Base-by-base conservation (phyloP, 2,797 vertebrate species). In the Sebastes iracundus region DNA sequence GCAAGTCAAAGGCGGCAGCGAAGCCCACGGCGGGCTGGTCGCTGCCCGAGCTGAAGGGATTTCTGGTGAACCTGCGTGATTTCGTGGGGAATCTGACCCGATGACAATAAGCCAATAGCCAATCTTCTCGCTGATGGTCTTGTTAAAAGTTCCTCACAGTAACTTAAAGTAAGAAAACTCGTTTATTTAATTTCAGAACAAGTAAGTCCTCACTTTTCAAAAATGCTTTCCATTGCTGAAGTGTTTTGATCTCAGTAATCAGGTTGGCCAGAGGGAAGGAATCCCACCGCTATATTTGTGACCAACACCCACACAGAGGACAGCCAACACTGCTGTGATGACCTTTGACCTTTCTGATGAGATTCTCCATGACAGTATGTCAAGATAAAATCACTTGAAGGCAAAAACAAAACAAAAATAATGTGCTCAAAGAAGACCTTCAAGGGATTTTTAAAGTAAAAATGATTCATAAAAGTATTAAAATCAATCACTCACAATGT, bases 241-340 rank as follows among this genome's bases (percentile, higher is more conserved):
- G 73, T 60, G 83, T 86, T 79, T 75, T 80, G 81, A 80, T 82
- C 63, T 73, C 63, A 35, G 75, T 71, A 74, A 71, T 86, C 78
- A 32, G 68, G 75, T 38, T 76, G 76, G 58, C 70, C 33, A 30
- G 58, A 81, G 53, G 33, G 46, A 74, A 72, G 71, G 82, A 82
- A 87, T 81, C 82, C 74, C 55, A 79, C 68, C 14, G 80, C 77
- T 84, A 82, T 75, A 73, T 85, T 78, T 85, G n/a, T 70, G 75
- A 59, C 73, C 18, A 7, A 33, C 75, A 75, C 66, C 9, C 0
- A 42, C 66, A 30, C 23, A 35, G 18, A 49, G n/a, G 52, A 30
- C 66, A 42, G 60, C 46, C 63, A 63, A 38, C 55, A 25, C 71
- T 23, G 58, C 53, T 6, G 28, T 16, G 0, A 2, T 16, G 72